phyloP scores from a whole-genome alignment of 2,888 invertebrate species.

The Nineta flava region DNA sequence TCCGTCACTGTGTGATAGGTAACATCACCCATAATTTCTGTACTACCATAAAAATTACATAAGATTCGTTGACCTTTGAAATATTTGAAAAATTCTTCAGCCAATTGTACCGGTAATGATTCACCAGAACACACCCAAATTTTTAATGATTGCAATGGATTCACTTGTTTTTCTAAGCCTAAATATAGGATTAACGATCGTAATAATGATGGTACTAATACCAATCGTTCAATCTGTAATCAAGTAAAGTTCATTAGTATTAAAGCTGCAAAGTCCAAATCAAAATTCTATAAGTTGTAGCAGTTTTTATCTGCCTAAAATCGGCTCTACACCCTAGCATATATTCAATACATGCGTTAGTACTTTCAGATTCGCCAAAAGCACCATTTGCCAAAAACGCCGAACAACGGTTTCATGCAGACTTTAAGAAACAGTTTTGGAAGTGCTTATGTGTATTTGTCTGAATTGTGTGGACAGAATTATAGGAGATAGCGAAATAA shows the following conservation, averaged over 20 bases:
- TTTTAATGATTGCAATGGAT: slow-evolving; percentile 29
- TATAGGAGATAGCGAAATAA: no score
- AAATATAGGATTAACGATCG: slow-evolving; percentile 63
- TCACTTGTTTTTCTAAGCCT: slow-evolving; percentile 28
- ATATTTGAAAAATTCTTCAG: slow-evolving; percentile 57
- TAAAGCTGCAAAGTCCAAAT: not conserved
- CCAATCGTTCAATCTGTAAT: slow-evolving; percentile 56
- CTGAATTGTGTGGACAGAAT: no score
- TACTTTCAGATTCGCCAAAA: no score
- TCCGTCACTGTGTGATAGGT: slow-evolving; percentile 56
- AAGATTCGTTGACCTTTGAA: slow-evolving; percentile 49
- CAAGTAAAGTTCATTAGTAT: slow-evolving; percentile 7
- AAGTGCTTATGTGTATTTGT: no score
- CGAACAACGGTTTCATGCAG: no score
- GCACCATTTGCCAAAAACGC: no score
- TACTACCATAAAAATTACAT: slow-evolving; percentile 83
- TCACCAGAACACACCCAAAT: slow-evolving; percentile 85
- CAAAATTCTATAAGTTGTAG: no score
- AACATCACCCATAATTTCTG: slow-evolving; percentile 84
- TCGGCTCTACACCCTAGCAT: no score
- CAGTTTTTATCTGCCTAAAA: no score
- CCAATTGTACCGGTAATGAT: slow-evolving; percentile 51
- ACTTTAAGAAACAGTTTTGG: no score
- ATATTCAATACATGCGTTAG: no score
- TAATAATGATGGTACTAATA: slow-evolving; percentile 70